Evolutionary conservation across 37 sponge, comb jelly and placozoan genomes (phyloP).

Genomic region (Diacarnus erythraeanus): DNA sequence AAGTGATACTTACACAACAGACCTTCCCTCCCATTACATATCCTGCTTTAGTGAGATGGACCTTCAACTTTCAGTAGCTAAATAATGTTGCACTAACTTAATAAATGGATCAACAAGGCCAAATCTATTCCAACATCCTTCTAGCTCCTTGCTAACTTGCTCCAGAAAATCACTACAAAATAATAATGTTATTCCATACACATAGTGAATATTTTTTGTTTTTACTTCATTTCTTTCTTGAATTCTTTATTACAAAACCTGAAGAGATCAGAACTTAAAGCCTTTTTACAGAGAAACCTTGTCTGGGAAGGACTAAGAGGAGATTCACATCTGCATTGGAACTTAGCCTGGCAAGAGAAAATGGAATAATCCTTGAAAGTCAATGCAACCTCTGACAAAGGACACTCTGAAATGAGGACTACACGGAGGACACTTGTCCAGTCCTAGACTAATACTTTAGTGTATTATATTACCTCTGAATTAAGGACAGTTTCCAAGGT

Average conservation of each 20-base stretch:
- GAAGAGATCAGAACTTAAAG: constrained; percentile 32
- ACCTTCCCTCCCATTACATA: too few relatives aligned
- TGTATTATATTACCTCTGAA: too few relatives aligned
- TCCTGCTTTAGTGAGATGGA: too few relatives aligned
- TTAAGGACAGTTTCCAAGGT: too few relatives aligned
- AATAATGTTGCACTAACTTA: constrained; percentile 23
- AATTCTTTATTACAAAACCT: constrained; percentile 48
- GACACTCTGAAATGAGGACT: too few relatives aligned
- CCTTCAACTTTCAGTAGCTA: background rate
- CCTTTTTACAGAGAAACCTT: constrained; percentile 19
- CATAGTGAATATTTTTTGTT: background rate
- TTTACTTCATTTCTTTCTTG: constrained; percentile 16
- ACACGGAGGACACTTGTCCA: too few relatives aligned
- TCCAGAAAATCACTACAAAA: constrained; percentile 45
- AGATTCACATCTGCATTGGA: constrained; percentile 35
- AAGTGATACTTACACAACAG: background rate
- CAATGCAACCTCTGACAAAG: too few relatives aligned
- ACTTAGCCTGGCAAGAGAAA: constrained; percentile 18
- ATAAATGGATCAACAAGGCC: constrained; percentile 43
- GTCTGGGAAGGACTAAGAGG: constrained; percentile 64
- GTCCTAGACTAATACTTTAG: too few relatives aligned
- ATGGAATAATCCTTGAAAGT: too few relatives aligned
- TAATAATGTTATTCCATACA: background rate
- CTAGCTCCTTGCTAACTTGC: constrained; percentile 2
- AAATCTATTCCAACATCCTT: constrained; percentile 20